Base-by-base conservation (phyloP, 2,113 vertebrate genomes). In the Prinia subflava region DNA sequence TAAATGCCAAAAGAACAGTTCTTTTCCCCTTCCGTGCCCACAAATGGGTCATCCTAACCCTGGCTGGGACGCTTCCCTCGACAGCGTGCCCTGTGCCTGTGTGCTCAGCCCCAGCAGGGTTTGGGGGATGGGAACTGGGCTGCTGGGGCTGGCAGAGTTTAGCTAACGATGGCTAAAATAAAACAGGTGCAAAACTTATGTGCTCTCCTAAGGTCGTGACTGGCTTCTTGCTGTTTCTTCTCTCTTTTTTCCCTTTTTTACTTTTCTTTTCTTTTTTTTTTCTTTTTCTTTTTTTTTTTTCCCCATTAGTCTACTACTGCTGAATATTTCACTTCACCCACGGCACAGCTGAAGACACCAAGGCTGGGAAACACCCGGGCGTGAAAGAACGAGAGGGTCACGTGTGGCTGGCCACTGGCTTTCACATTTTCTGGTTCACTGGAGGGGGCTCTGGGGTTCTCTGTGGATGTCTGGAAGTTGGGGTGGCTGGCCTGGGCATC, bases 131-230 rank as follows among this genome's bases (percentile, higher is more conserved):
- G 87, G 57, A 33, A 10, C 37, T 10, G 59, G 59, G 47, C 33
- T 0, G 3, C 55, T 1, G 1, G 17, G 52, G 39, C 60, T 69
- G 87, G 15, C 84, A 65, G 44, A n/a, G 30, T 35, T 55, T 50
- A 37, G 67, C 55, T 42, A 67, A 52, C 0, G 3, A 44, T 31
- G 82, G 70, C 60, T 87, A 81, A 94, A 90, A 88, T n/a, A 59
- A 90, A 90, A 76, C 80, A 91, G 82, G 79, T 94, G 85, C 79
- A 94, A 77, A 94, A 90, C 56, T 77, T 68, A 68, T 47, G 87
- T 89, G 71, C n/a, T 90, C n/a, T 88, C 39, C n/a, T 87, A 41
- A 44, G 56, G 68, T 74, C 2, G 0, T 50, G 71, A 70, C 44
- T 52, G 52, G 39, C 17, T 94, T 74, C 44, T 82, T 71, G 69